Evolutionary conservation across 2,113 vertebrate species (phyloP).

Genomic region (Rhinogobius similis): DNA sequence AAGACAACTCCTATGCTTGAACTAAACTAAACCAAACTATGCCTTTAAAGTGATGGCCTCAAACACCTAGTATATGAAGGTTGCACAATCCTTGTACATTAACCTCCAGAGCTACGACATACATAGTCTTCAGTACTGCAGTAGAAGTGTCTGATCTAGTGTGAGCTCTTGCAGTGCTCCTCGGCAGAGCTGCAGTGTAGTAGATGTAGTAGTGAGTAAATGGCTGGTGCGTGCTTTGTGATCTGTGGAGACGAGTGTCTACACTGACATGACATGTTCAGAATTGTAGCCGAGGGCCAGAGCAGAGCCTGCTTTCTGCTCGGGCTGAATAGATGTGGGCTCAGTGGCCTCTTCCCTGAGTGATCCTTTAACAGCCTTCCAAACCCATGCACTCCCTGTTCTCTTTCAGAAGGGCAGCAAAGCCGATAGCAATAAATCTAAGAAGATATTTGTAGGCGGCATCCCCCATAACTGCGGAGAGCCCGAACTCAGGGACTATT

Average conservation of each 20-base stretch:
- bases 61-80: too few species aligned
- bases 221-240: conserved; percentile 57
- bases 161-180: conserved; percentile 31
- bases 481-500: conserved; percentile 99
- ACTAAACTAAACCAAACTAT: neutral
- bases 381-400: conserved; percentile 70
- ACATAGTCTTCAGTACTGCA: neutral
- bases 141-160: too few species aligned
- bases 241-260: conserved; percentile 69
- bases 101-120: too few species aligned
- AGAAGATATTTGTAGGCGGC: conserved; percentile 99
- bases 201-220: conserved; percentile 44
- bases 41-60: too few species aligned
- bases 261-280: conserved; percentile 76
- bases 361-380: conserved; percentile 53
- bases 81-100: too few species aligned
- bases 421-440: conserved; percentile 97
- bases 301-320: conserved; percentile 67
- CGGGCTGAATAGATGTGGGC: conserved; percentile 69
- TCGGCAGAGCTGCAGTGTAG: conserved; percentile 29
- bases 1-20: too few species aligned
- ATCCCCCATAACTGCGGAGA: conserved; percentile 99
- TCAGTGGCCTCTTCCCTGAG: conserved; percentile 54
- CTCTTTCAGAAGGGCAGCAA: conserved; percentile 94
- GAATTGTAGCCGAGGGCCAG: conserved; percentile 72